Evolutionary conservation across 1,140 invertebrate species (phyloP), one percentile per base, ranked within the genome.

Genomic region (Microvelia longipes): DNA sequence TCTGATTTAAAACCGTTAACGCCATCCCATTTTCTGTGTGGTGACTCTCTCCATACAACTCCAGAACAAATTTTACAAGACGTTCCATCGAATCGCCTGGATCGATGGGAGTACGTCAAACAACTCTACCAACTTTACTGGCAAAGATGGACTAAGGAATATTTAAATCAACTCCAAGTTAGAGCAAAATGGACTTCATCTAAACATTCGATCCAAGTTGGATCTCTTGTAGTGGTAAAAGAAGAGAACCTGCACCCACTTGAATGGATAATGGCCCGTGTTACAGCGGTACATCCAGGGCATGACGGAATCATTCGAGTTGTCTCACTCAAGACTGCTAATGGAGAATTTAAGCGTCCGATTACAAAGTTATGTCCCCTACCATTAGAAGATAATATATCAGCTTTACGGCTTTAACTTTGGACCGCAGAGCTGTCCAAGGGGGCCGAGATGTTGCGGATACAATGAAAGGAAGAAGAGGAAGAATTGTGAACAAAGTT

Each of bases 181-280:
- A 61, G 75, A n/a, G 13, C 29, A 13, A 77, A 77, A 68, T 77
- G 77, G 75, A 65, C 24, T 11, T 29, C 29, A 1, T 27, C 64
- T 5, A 26, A 70, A 72, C 27, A 35, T 11, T 73, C 75, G 50
- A n/a, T 75, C 19, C 70, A 75, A 65, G 64, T 75, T 25, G 74
- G 75, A 29, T 64, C 72, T 5, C 28, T 80, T 5, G 79, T 80
- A n/a, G 25, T 80, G 0, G 24, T 80, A 0, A 77, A 77, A 35
- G 75, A 79, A 19, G 73, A 77, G 14, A 74, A 75, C 61, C 60
- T 73, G 15, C 75, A 78, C n/a, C 76, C 77, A n/a, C 28, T 68
- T 1, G 72, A 75, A 61, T 80, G 79, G 78, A 29, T 68, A n/a
- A 29, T 79, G 26, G 77, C 71, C 28, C 68, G 76, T 27, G 75